Percentiles rank a stretch among this genome's conserved stretches.
Conservation (phyloP, 1,140 invertebrate genomes). For the Rhopalosiphum maidis region DNA sequence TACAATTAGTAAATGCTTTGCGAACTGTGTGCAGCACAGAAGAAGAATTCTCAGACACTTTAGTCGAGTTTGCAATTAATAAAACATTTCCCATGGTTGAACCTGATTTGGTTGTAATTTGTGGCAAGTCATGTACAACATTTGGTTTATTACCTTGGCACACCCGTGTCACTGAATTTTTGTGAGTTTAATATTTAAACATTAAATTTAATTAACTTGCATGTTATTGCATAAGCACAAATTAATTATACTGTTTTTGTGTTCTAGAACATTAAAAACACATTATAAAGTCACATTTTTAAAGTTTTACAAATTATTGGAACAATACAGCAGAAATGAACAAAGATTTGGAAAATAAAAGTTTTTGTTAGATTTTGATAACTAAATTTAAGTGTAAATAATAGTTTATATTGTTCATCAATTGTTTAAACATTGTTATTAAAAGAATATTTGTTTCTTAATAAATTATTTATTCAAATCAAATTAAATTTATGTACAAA, state of each 20-base stretch:
- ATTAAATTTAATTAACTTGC: neutral
- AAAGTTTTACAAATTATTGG: slow-evolving; percentile 44
- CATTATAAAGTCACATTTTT: slow-evolving; percentile 36
- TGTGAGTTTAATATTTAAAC: slow-evolving; percentile 22
- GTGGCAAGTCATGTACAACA: slow-evolving; percentile 52
- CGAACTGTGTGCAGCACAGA: neutral
- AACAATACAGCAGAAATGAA: slow-evolving; percentile 42
- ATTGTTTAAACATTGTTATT: neutral
- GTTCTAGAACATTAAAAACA: slow-evolving; percentile 42
- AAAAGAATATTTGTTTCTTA: neutral
- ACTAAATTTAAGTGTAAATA: slow-evolving; percentile 34
- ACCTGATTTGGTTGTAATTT: slow-evolving; percentile 42
- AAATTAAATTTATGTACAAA: neutral
- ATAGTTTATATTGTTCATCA: slow-evolving; percentile 20
- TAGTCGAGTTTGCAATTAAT: slow-evolving; percentile 7
- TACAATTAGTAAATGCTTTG: slow-evolving; percentile 31
- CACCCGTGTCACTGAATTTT: slow-evolving; percentile 51
- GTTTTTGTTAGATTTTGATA: neutral
- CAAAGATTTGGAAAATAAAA: slow-evolving; percentile 50
- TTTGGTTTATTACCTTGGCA: slow-evolving; percentile 53
- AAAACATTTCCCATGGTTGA: slow-evolving; percentile 38
- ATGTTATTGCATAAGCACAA: neutral
- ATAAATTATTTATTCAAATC: slow-evolving; percentile 31
- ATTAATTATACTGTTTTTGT: neutral
- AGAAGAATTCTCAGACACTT: slow-evolving; percentile 40